Base-by-base conservation (phyloP, 2,113 vertebrate genomes). In the Oxygymnocypris stewartii region DNA sequence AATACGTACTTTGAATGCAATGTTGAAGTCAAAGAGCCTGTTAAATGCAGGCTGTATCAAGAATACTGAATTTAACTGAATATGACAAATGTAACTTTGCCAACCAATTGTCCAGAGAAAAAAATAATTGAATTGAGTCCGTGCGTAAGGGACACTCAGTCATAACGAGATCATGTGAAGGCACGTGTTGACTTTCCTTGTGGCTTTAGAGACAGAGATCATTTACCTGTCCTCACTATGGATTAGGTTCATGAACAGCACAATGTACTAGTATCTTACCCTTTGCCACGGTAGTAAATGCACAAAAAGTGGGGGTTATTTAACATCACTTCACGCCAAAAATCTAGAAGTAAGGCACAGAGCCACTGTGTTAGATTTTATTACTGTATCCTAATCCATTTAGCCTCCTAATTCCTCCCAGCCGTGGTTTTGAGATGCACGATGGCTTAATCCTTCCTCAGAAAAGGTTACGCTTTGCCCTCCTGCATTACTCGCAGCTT, bases 311-410 rank as follows among this genome's bases (percentile, higher is more conserved):
- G 51, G 7, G 31, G 25, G 54, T 61, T 42, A 25, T 42, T 65
- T 69, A 13, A 82, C 78, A 77, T 42, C 5, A 8, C 59, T 31
- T 77, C 31, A 80, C 8, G 35, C 12, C 37, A 47, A 76, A 84
- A 80, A 63, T 82, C 47, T 79, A 84, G 71, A 63, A 63, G 12
- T 37, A 54, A 78, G 79, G 71, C 88, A 86, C 79, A 31, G 28
- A 31, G 28, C 28, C 28, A 31, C 28, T 31, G 28, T 31, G 89
- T 88, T 90, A 87, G 87, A 83, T 87, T 89, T 89, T 84, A 82
- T 86, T 88, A 81, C 86, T 84, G 57, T 79, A 49, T 86, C 40
- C 7, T 93, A 94, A 95, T 91, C 94, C 89, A 91, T 91, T 94
- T 94, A 93, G 57, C 25, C 35, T 42, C 28, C 28, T 91, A 93